These are phyloP conservation scores for Diabrotica balteata DNA, from an alignment of 2,888 invertebrate genomes.

Conservation along the genomic window DNA sequence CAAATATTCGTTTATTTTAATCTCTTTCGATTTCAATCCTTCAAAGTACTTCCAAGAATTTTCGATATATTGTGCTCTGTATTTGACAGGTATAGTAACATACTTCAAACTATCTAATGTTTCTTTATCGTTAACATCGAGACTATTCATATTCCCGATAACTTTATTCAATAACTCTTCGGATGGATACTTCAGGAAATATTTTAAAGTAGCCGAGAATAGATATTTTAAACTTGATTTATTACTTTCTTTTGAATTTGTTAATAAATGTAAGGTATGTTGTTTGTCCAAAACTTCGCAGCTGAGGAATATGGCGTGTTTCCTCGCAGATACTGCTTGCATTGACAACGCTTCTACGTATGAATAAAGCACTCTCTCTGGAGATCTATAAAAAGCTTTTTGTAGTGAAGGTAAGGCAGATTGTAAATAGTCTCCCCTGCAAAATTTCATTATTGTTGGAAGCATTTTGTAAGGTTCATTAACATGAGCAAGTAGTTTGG, in stretches of 20 bases:
- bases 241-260: constrained; percentile 25
- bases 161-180: constrained; percentile 33
- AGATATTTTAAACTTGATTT: constrained; percentile 38
- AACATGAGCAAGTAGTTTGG: constrained; percentile 28
- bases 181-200: constrained; percentile 40
- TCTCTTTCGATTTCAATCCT: constrained; percentile 24
- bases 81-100: constrained; percentile 33
- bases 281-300: constrained; percentile 35
- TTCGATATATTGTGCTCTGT: constrained; percentile 29
- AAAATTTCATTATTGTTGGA: constrained; percentile 37
- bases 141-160: constrained; percentile 30
- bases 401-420: constrained; percentile 37
- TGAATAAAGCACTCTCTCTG: constrained; percentile 33
- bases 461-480: constrained; percentile 29
- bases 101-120: constrained; percentile 28
- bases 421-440: constrained; percentile 42
- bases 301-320: constrained; percentile 41
- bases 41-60: constrained; percentile 37
- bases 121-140: constrained; percentile 39
- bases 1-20: constrained; percentile 23
- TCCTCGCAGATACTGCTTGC: constrained; percentile 41
- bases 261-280: constrained; percentile 25
- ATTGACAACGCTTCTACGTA: constrained; percentile 34
- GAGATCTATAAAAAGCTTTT: constrained; percentile 37
- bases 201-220: constrained; percentile 38